phyloP scores from a whole-genome alignment of 2,888 invertebrate species.

The Coelopa pilipes region DNA sequence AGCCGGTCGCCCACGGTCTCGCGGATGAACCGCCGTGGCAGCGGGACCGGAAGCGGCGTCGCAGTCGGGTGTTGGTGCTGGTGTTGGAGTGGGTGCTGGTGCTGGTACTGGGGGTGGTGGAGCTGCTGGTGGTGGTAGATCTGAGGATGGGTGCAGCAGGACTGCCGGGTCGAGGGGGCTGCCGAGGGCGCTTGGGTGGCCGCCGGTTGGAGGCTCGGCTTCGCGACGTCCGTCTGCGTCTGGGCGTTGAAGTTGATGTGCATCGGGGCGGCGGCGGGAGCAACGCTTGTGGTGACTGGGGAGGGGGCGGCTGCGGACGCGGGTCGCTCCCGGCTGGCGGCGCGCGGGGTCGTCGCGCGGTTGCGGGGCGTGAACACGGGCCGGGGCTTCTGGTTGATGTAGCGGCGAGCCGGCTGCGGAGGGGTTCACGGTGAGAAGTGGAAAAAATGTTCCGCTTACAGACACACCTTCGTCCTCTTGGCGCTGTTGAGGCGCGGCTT shows the following conservation, averaged over 20 bases:
- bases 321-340: conserved; percentile 21
- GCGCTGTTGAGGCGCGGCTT: conserved; percentile 5
- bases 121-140: not conserved
- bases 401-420: conserved; percentile 34
- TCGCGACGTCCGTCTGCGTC: conserved; percentile 37
- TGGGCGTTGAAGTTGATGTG: conserved; percentile 37
- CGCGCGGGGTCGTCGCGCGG: conserved; percentile 31
- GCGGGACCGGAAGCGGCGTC: conserved; percentile 15
- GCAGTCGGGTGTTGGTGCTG: not conserved
- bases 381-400: conserved; percentile 39
- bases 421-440: not conserved
- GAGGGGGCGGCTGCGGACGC: too few species aligned
- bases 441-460: not conserved
- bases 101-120: not conserved
- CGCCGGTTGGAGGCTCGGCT: not conserved
- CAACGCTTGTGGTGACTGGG: not conserved
- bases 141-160: not conserved
- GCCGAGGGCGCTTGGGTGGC: not conserved
- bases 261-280: not conserved
- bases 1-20: conserved; percentile 37
- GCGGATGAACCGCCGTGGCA: conserved; percentile 31
- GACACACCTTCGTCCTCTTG: conserved; percentile 5
- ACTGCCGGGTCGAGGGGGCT: too few species aligned
- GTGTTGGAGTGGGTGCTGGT: not conserved
- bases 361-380: conserved; percentile 42